These are phyloP conservation scores for Chaetogeoica ovagalla DNA, from an alignment of 2,888 invertebrate genomes.

Conservation along the genomic window DNA sequence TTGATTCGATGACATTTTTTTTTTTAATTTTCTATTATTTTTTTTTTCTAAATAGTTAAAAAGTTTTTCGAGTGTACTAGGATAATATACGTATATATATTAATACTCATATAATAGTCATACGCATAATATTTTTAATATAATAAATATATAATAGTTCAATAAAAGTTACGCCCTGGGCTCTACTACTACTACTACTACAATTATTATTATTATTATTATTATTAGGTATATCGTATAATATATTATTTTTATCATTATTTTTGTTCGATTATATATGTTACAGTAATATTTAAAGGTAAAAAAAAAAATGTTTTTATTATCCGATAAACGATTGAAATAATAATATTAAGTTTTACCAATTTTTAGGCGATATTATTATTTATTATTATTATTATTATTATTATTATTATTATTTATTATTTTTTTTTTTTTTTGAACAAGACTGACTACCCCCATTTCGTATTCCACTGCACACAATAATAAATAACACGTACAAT, in stretches of 20 bases:
- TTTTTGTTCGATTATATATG: not conserved
- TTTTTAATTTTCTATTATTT: constrained; percentile 13
- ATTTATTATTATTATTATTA: not conserved
- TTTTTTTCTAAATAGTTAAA: constrained; percentile 22
- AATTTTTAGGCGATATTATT: not conserved
- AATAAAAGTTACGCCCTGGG: constrained; percentile 48
- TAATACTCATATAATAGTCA: constrained; percentile 36
- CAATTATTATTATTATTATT: not conserved
- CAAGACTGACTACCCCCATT: constrained; percentile 19
- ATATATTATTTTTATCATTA: not conserved
- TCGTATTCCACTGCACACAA: not conserved
- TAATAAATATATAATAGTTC: constrained; percentile 32
- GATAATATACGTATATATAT: constrained; percentile 18
- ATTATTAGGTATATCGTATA: constrained; percentile 14
- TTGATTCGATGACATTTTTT: too few relatives aligned
- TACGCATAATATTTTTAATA: constrained; percentile 40
- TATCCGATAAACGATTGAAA: not conserved
- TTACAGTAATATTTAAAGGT: not conserved
- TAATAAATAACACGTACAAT: not conserved
- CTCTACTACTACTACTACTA: not conserved
- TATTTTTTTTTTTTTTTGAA: not conserved
- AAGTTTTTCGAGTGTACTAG: constrained; percentile 52
- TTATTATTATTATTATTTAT: not conserved
- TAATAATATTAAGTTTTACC: constrained; percentile 13
- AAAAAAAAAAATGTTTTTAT: not conserved